Percentiles rank a stretch among this genome's conserved stretches.
phyloP scores from a whole-genome alignment of 2,113 vertebrate genomes.

The Astur gentilis region DNA sequence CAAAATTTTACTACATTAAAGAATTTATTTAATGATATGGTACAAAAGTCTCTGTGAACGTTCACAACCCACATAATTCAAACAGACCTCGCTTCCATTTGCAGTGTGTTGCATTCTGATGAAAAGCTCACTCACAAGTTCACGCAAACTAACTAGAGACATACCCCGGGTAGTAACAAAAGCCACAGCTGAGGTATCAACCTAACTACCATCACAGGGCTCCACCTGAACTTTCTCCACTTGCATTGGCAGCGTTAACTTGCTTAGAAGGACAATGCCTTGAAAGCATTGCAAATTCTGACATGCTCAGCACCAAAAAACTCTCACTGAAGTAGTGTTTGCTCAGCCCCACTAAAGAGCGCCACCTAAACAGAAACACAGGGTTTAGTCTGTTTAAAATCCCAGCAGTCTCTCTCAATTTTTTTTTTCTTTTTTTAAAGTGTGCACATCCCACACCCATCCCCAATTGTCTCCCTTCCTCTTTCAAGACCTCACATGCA shows the following conservation, averaged over 20 bases:
- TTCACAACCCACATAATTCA: not conserved
- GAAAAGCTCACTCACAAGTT: not conserved
- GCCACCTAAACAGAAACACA: not conserved
- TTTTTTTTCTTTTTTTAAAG: not conserved
- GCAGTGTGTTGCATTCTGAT: not conserved
- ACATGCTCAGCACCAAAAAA: not conserved
- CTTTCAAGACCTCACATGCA: not conserved
- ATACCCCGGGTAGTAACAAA: not conserved
- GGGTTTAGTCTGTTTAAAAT: not conserved
- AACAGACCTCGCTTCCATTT: not conserved
- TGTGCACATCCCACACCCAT: not conserved
- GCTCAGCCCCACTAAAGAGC: not conserved
- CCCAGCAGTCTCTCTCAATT: too few species aligned
- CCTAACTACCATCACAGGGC: not conserved
- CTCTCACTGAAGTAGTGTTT: not conserved
- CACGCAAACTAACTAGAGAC: not conserved
- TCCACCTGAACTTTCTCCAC: not conserved
- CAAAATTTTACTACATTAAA: not conserved
- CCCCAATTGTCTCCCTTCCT: not conserved
- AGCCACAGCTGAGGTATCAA: not conserved
- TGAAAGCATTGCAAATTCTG: not conserved
- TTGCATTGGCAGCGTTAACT: not conserved
- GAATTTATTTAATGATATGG: not conserved
- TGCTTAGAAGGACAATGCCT: not conserved
- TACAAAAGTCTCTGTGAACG: not conserved